Evolutionary conservation across 2,797 vertebrate genomes (phyloP), one percentile per base, ranked within the genome.

Genomic region (Tolypeutes matacus): DNA sequence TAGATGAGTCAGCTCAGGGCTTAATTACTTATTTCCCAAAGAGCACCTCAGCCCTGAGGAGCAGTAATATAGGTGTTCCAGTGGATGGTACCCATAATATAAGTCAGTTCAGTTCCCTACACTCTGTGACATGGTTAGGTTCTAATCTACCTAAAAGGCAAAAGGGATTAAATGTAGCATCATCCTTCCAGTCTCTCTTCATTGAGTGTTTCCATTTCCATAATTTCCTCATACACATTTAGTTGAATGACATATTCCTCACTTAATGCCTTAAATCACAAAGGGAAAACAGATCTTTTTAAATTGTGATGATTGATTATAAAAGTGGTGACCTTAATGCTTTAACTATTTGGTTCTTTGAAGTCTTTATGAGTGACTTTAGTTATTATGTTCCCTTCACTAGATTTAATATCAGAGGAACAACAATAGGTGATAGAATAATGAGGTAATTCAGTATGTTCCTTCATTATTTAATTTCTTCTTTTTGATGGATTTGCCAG

Each of bases 351-450:
- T 95, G 97, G 42, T 97, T 93, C 97, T 95, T 88, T 91, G 89
- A 97, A 95, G 86, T 94, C 95, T 95, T 97, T 98, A 95, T 98
- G 27, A 98, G 98, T 98, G 98, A 98, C 98, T 98, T 97, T 95
- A 98, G 98, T 97, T 98, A 97, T 98, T 98, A 97, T 97, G 97
- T 99, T 98, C 98, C 98, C 98, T 98, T 98, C 98, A 98, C 96
- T 99, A 99, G 99, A 99, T 99, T 99, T 99, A 99, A 98, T 99
- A 98, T 99, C 99, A 99, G 99, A 99, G 99, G 99, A 99, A 99
- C 99, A 98, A 98, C 99, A 97, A 98, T 99, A 99, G 99, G 99
- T 98, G 99, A 99, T 99, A 99, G 99, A 98, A 99, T 99, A 99
- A 99, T 99, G 99, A 99, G 99, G 99, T 99, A 99, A 99, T 98